Evolutionary conservation across 2,797 vertebrate genomes (phyloP).

Genomic region (Ctenopoma kingsleyae): DNA sequence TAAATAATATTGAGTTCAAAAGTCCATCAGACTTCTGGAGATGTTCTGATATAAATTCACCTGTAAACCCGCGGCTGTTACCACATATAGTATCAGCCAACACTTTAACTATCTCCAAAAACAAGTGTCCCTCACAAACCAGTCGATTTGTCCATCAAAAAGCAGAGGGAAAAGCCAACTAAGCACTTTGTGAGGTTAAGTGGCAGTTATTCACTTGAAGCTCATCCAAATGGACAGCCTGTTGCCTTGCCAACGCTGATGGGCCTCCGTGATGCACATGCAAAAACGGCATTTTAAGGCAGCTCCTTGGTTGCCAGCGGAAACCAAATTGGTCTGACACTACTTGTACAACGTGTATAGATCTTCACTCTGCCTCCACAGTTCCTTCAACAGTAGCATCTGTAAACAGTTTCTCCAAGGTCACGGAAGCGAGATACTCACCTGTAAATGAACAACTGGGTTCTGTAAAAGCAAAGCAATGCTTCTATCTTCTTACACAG

Average conservation of each 20-base stretch:
- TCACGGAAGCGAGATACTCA: constrained; percentile 57
- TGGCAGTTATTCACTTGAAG: constrained; percentile 79
- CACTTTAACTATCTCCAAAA: constrained; percentile 30
- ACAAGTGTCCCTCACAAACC: constrained; percentile 46
- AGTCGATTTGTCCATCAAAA: constrained; percentile 62
- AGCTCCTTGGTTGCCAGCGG: constrained; percentile 41
- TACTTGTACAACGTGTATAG: constrained; percentile 28
- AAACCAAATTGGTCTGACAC: constrained; percentile 51
- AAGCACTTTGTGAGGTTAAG: constrained; percentile 79
- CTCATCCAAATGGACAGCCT: constrained; percentile 78
- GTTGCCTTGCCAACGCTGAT: constrained; percentile 75
- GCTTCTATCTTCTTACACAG: constrained; percentile 47
- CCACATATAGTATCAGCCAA: constrained; percentile 15
- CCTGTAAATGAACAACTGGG: constrained; percentile 67
- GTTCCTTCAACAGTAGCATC: constrained; percentile 25
- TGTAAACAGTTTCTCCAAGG: constrained; percentile 37
- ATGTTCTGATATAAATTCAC: constrained; percentile 12
- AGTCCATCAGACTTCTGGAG: background rate
- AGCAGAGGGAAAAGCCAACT: constrained; percentile 59
- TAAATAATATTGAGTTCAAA: constrained; percentile 22
- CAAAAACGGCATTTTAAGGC: constrained; percentile 68
- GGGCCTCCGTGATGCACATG: constrained; percentile 65
- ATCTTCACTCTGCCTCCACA: constrained; percentile 36
- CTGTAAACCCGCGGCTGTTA: constrained; percentile 8
- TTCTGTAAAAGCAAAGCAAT: constrained; percentile 56